These are phyloP conservation scores for Orientallactaga bullata DNA, from an alignment of 2,113 vertebrate species.

Conservation along the genomic window DNA sequence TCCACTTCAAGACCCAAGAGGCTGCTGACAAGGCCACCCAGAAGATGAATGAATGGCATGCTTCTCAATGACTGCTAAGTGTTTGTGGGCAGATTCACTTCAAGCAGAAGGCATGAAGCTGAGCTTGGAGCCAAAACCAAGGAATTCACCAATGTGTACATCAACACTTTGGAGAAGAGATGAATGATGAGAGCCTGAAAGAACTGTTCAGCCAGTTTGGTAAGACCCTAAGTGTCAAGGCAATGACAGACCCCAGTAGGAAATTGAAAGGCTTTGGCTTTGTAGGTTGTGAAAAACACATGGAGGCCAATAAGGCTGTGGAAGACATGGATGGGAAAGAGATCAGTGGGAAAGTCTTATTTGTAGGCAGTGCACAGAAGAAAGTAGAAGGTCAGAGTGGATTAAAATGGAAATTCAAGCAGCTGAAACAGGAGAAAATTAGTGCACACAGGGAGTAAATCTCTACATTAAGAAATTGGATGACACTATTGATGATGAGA, in stretches of 20 bases:
- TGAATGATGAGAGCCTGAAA: constrained; percentile 95
- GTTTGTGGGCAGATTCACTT: constrained; percentile 99
- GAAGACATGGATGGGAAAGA: constrained; percentile 99
- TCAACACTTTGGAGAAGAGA: constrained; percentile 99
- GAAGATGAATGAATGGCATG: constrained; percentile 99
- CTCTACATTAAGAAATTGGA: constrained; percentile 99
- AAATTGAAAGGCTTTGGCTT: constrained; percentile 99
- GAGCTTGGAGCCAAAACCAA: constrained; percentile 99
- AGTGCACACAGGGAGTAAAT: constrained; percentile 99
- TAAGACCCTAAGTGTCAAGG: constrained; percentile 99
- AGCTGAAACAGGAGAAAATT: constrained; percentile 97
- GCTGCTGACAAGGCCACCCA: constrained; percentile 99
- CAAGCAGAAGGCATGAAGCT: constrained; percentile 97
- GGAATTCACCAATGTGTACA: constrained; percentile 99
- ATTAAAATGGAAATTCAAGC: constrained; percentile 97
- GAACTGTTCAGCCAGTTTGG: constrained; percentile 98
- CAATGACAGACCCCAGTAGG: constrained; percentile 96
- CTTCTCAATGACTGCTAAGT: constrained; percentile 99
- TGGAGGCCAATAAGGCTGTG: constrained; percentile 99
- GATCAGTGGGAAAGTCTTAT: constrained; percentile 95
- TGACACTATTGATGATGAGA: constrained; percentile 99
- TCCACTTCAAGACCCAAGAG: constrained; percentile 99
- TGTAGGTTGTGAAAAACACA: constrained; percentile 98
- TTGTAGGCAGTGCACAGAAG: constrained; percentile 98
- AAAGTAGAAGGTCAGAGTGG: constrained; percentile 98